These are phyloP conservation scores for Latrodectus geometricus DNA, from an alignment of 1,140 invertebrate genomes.

Conservation along the genomic window DNA sequence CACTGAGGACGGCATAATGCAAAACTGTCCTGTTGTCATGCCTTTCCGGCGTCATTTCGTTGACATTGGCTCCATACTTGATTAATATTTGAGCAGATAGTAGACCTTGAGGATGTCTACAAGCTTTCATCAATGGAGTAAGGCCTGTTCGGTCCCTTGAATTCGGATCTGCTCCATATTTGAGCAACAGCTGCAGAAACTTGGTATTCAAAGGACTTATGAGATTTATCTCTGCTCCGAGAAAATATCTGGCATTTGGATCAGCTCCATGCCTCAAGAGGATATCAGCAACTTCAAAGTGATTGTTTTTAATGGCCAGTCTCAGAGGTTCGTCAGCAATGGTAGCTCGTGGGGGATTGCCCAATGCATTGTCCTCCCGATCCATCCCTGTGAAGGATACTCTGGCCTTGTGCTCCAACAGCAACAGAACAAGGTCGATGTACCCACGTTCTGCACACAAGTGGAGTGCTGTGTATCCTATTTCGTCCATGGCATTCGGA, in stretches of 20 bases:
- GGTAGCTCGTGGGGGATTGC: slow-evolving; percentile 65
- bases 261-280: slow-evolving; percentile 79
- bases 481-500: slow-evolving; percentile 86
- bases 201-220: slow-evolving; percentile 80
- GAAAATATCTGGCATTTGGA: slow-evolving; percentile 81
- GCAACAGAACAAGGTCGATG: slow-evolving; percentile 73
- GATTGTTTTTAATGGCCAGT: slow-evolving; percentile 86
- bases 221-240: slow-evolving; percentile 89
- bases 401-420: slow-evolving; percentile 83
- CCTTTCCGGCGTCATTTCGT: slow-evolving; percentile 79
- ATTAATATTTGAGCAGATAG: slow-evolving; percentile 82
- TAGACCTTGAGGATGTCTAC: slow-evolving; percentile 81
- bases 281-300: slow-evolving; percentile 78
- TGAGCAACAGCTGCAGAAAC: slow-evolving; percentile 83
- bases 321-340: slow-evolving; percentile 80
- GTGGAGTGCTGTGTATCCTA: slow-evolving; percentile 90
- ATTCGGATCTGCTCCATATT: slow-evolving; percentile 87
- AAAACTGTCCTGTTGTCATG: slow-evolving; percentile 86
- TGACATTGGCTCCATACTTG: slow-evolving; percentile 83
- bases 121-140: slow-evolving; percentile 89
- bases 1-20: slow-evolving; percentile 87
- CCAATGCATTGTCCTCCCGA: slow-evolving; percentile 59
- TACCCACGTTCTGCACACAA: slow-evolving; percentile 86
- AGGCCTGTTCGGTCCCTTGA: slow-evolving; percentile 85
- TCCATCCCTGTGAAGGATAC: slow-evolving; percentile 76